Evolutionary conservation across 1,140 invertebrate genomes (phyloP).

Genomic region (Aphelenchoides avenae): DNA sequence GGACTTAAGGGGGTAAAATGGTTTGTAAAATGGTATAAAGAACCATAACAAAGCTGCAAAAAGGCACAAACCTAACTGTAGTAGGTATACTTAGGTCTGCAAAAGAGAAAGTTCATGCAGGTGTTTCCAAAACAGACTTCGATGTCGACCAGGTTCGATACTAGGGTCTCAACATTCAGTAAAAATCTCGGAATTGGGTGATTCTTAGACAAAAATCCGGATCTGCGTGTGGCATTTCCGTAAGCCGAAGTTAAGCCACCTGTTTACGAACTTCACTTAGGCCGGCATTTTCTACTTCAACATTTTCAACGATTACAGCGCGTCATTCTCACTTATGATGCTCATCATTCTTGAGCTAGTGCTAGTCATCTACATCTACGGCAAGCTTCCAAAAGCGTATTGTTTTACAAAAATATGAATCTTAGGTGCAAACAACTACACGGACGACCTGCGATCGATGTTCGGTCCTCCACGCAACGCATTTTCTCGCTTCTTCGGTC

Average conservation of each 20-base stretch:
- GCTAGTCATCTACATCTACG: constrained; percentile 36
- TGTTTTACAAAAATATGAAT: constrained; percentile 15
- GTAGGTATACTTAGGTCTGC: too few relatives aligned
- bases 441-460: constrained; percentile 24
- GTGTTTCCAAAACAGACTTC: too few relatives aligned
- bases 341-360: constrained; percentile 37
- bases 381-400: constrained; percentile 13
- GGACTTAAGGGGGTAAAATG: constrained; percentile 7
- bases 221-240: too few relatives aligned
- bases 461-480: constrained; percentile 21
- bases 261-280: too few relatives aligned
- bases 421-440: constrained; percentile 24
- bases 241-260: too few relatives aligned
- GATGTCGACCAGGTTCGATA: too few relatives aligned
- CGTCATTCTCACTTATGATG: constrained; percentile 39
- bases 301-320: constrained; percentile 34
- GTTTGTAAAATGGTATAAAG: constrained; percentile 2
- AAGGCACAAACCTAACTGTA: too few relatives aligned
- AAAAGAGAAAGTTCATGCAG: too few relatives aligned
- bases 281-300: constrained; percentile 48
- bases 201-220: too few relatives aligned
- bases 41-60: too few relatives aligned
- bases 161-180: too few relatives aligned
- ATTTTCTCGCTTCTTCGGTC: constrained; percentile 27
- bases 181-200: too few relatives aligned